Conservation (phyloP, 2,888 invertebrate species). For the Pachycephus smyrnensis region DNA sequence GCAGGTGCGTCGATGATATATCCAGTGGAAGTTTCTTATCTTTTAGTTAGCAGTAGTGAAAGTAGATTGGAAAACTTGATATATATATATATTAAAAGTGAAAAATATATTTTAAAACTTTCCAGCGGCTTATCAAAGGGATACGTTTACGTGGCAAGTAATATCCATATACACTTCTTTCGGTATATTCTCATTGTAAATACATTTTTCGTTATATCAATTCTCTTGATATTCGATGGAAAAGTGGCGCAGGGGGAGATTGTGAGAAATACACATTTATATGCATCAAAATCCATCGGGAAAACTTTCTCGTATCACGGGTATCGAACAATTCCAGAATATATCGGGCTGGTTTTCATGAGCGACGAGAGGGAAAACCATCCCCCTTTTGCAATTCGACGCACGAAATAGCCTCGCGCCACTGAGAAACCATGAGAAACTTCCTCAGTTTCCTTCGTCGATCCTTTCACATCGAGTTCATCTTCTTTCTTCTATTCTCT, state of each 20-base stretch:
- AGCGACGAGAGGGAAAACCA: not conserved
- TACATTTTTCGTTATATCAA: not conserved
- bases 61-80: not conserved
- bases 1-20: not conserved
- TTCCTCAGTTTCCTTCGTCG: not conserved
- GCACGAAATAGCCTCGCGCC: not conserved
- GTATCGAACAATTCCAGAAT: not conserved
- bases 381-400: not conserved
- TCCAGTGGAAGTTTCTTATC: not conserved
- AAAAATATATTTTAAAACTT: not conserved
- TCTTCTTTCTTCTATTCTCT: not conserved
- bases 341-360: not conserved
- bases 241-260: not conserved
- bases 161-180: not conserved
- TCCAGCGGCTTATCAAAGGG: not conserved
- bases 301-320: not conserved
- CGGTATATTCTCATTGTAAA: not conserved
- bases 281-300: slow-evolving; percentile 7
- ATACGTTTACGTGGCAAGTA: not conserved
- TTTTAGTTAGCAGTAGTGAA: not conserved
- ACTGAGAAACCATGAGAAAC: not conserved
- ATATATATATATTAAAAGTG: not conserved
- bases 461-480: not conserved
- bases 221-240: not conserved
- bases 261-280: not conserved